Evolutionary conservation across 1,140 invertebrate genomes (phyloP).

Genomic region (Adoxophyes honmai): DNA sequence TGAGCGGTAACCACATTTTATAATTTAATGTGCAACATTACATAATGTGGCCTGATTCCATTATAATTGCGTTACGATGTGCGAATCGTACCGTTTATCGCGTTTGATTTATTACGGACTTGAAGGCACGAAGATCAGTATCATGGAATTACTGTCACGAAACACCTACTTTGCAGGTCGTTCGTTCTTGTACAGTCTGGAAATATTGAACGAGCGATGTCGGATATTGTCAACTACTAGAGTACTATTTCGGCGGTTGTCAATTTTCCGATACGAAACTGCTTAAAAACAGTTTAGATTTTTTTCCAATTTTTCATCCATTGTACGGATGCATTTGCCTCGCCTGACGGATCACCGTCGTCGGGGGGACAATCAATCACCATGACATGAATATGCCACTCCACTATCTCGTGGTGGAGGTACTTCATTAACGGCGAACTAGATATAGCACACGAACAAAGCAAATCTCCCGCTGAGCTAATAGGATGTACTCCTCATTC

Average conservation of each 20-base stretch:
- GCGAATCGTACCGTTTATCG: too few species aligned
- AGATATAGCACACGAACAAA: too few species aligned
- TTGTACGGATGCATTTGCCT: background rate
- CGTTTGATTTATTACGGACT: too few species aligned
- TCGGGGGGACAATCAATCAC: conserved; percentile 9
- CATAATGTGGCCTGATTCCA: too few species aligned
- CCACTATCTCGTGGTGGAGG: background rate
- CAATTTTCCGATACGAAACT: background rate
- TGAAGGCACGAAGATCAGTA: too few species aligned
- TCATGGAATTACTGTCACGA: too few species aligned
- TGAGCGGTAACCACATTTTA: conserved; percentile 6
- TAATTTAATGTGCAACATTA: too few species aligned
- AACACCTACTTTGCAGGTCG: too few species aligned
- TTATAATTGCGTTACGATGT: too few species aligned
- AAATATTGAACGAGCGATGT: background rate
- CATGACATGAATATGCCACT: conserved; percentile 2
- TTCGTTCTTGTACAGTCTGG: background rate
- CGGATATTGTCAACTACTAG: background rate
- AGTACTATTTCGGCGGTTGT: background rate
- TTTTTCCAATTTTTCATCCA: background rate
- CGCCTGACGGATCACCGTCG: background rate
- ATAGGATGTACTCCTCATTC: too few species aligned
- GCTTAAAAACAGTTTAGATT: conserved; percentile 7
- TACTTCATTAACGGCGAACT: too few species aligned
- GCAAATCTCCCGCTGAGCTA: too few species aligned